phyloP scores from a whole-genome alignment of 2,113 vertebrate genomes.

The Oncorhynchus mykiss region DNA sequence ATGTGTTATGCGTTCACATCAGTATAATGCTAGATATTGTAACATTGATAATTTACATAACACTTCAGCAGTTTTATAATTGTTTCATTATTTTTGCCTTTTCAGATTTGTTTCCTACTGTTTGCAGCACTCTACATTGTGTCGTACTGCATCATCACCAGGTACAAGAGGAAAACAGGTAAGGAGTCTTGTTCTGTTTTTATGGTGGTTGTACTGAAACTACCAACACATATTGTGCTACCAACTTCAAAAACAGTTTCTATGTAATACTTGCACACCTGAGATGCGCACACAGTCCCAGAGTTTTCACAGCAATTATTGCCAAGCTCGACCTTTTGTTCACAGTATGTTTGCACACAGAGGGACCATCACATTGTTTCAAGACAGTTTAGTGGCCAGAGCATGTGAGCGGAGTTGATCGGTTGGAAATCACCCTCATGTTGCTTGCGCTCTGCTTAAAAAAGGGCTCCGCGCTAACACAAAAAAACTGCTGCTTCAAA shows the following conservation, averaged over 20 bases:
- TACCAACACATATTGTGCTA: neutral
- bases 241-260: neutral
- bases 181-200: conserved; percentile 44
- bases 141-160: conserved; percentile 93
- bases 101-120: conserved; percentile 95
- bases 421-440: no score
- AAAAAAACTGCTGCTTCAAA: no score
- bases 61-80: no score
- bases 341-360: conserved; percentile 16
- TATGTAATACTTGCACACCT: conserved; percentile 1
- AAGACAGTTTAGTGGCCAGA: neutral
- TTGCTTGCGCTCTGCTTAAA: no score
- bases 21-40: no score
- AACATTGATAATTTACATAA: no score
- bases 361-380: conserved; percentile 23
- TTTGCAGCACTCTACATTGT: conserved; percentile 93
- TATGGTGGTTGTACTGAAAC: neutral
- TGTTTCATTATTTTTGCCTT: conserved; percentile 36
- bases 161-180: conserved; percentile 96
- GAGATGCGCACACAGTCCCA: neutral
- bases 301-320: conserved; percentile 9
- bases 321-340: neutral
- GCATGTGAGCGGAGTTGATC: no score
- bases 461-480: no score
- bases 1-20: no score